phyloP scores from a whole-genome alignment of 1,140 invertebrate genomes.

The Macrobrachium nipponense region DNA sequence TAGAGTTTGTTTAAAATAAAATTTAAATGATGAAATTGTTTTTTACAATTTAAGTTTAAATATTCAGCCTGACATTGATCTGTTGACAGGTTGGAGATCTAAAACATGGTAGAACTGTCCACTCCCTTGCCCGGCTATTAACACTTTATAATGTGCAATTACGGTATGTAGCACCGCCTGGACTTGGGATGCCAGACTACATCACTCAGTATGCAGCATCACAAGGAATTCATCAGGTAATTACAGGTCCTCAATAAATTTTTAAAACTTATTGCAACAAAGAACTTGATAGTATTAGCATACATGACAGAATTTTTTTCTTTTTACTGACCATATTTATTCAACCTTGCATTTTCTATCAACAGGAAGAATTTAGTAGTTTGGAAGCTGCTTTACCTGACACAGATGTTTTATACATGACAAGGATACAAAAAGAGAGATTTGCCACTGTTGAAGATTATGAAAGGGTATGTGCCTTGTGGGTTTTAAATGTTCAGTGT shows the following conservation, averaged over 20 bases:
- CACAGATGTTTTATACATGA: conserved; percentile 98
- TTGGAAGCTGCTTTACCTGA: conserved; percentile 89
- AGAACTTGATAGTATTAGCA: not conserved
- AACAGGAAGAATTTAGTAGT: conserved; percentile 74
- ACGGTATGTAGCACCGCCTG: conserved; percentile 88
- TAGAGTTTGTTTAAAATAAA: too few species aligned
- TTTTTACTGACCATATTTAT: not conserved
- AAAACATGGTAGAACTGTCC: conserved; percentile 97
- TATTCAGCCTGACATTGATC: not conserved
- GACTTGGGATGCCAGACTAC: conserved; percentile 90
- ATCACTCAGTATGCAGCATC: conserved; percentile 82
- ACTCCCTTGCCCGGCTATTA: conserved; percentile 91
- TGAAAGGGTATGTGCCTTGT: conserved; percentile 75
- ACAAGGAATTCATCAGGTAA: conserved; percentile 82
- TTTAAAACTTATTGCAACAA: too few species aligned
- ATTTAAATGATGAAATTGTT: too few species aligned
- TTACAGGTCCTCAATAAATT: not conserved
- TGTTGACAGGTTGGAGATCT: conserved; percentile 85
- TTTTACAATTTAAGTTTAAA: not conserved
- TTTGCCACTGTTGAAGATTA: conserved; percentile 89
- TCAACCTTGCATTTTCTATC: not conserved
- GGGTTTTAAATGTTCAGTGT: too few species aligned
- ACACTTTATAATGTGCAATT: conserved; percentile 91
- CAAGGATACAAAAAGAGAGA: conserved; percentile 94
- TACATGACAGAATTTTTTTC: not conserved